Percentiles rank a stretch among this genome's conserved stretches.
Evolutionary conservation across 2,888 invertebrate species (phyloP).

Genomic region (Andrena hattorfiana): DNA sequence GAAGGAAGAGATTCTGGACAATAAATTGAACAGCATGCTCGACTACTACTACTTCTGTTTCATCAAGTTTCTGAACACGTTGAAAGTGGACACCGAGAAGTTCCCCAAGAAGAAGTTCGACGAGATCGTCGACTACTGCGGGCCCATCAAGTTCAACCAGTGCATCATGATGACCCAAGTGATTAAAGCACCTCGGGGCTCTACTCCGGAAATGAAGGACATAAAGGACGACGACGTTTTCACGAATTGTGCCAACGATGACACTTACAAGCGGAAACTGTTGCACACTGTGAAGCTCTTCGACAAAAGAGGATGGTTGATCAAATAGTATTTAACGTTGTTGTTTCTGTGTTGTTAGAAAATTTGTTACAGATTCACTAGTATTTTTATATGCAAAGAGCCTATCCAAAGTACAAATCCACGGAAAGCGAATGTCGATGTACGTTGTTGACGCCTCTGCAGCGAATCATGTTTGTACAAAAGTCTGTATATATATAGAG

Average conservation of each 20-base stretch:
- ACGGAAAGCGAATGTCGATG: conserved; percentile 10
- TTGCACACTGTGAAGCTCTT: conserved; percentile 76
- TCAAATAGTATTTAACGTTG: conserved; percentile 54
- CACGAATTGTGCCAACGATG: conserved; percentile 71
- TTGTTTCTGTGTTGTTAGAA: neutral
- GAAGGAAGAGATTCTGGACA: conserved; percentile 75
- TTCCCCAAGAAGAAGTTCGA: conserved; percentile 74
- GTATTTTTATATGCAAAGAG: conserved; percentile 30
- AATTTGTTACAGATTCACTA: conserved; percentile 13
- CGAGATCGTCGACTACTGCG: conserved; percentile 74
- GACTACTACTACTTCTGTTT: conserved; percentile 80
- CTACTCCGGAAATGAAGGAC: conserved; percentile 74
- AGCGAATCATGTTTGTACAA: neutral
- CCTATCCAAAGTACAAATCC: conserved; percentile 40
- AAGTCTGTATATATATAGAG: conserved; percentile 26
- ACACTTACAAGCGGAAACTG: conserved; percentile 76
- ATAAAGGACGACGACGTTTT: conserved; percentile 75
- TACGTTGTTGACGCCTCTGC: conserved; percentile 8
- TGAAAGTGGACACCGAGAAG: conserved; percentile 71
- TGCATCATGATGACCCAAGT: conserved; percentile 83
- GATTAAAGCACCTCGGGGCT: conserved; percentile 79
- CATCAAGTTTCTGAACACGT: conserved; percentile 68
- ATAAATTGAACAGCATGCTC: conserved; percentile 78
- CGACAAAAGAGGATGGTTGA: conserved; percentile 78
- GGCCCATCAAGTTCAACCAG: conserved; percentile 78